Percentiles rank a stretch among this genome's conserved stretches.
Conservation (phyloP, 2,797 vertebrate species). For the Alauda arvensis region DNA sequence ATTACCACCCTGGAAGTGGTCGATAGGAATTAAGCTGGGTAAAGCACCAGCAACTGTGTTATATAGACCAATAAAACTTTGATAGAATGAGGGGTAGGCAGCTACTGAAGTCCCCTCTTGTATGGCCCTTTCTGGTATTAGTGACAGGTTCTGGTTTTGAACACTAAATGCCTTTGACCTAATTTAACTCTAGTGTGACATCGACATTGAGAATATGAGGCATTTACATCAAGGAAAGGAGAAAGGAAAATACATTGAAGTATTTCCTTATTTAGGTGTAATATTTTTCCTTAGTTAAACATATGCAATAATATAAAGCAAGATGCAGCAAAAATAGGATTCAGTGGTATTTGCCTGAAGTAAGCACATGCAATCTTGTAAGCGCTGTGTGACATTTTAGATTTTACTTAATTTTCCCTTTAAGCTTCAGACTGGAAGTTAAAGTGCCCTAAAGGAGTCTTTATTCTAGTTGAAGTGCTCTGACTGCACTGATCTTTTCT, state of each 20-base stretch:
- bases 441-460: neutral
- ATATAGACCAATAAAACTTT: neutral
- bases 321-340: neutral
- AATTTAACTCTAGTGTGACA: neutral
- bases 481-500: neutral
- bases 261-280: neutral
- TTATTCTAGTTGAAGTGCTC: conserved; percentile 18
- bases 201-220: neutral
- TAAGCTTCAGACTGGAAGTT: neutral
- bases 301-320: neutral
- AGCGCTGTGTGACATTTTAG: neutral
- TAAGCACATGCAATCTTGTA: neutral
- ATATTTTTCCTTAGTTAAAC: neutral
- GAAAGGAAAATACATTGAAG: neutral
- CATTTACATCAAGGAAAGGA: neutral
- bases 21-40: neutral
- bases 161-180: neutral
- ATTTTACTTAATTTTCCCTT: conserved; percentile 7
- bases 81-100: neutral
- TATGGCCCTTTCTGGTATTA: neutral
- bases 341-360: neutral
- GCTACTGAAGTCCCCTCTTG: neutral
- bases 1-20: neutral
- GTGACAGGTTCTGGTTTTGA: neutral
- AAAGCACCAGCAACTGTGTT: neutral